These are phyloP conservation scores for Sebastes variabilis DNA, from an alignment of 2,797 vertebrate genomes.

Conservation along the genomic window DNA sequence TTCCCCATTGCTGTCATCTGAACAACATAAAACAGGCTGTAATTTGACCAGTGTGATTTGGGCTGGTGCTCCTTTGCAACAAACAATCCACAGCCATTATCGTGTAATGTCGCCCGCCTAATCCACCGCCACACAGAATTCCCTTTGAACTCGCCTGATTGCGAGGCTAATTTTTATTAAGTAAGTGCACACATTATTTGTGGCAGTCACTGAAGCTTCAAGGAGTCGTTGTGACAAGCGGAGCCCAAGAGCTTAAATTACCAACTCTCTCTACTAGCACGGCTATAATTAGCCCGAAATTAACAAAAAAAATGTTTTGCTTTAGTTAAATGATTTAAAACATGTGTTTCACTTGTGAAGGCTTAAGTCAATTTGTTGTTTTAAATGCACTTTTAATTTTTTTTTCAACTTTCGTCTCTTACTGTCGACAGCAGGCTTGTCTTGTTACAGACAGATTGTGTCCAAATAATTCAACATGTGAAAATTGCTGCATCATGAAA, in stretches of 20 bases:
- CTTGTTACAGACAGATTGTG: neutral
- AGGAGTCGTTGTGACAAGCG: conserved; percentile 77
- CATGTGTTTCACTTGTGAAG: conserved; percentile 88
- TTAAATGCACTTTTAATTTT: conserved; percentile 29
- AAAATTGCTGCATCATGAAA: neutral
- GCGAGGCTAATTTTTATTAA: conserved; percentile 72
- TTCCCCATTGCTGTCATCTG: conserved; percentile 43
- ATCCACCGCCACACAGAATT: conserved; percentile 36
- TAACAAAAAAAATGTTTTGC: conserved; percentile 89
- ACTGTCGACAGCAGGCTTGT: neutral
- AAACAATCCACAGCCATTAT: conserved; percentile 44
- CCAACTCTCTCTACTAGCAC: conserved; percentile 77
- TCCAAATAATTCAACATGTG: neutral
- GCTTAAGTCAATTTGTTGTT: conserved; percentile 83
- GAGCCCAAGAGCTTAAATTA: conserved; percentile 81
- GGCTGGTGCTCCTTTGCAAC: conserved; percentile 32
- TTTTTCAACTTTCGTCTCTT: conserved; percentile 16
- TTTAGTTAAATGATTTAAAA: conserved; percentile 91
- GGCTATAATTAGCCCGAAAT: conserved; percentile 87
- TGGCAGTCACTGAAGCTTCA: conserved; percentile 61
- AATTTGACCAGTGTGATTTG: conserved; percentile 66
- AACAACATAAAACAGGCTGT: conserved; percentile 51
- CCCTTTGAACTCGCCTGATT: conserved; percentile 65
- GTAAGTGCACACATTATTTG: conserved; percentile 59
- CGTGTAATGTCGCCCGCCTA: conserved; percentile 25